Conservation (phyloP, 2,888 invertebrate genomes). For the Dryocosmus kuriphilus region DNA sequence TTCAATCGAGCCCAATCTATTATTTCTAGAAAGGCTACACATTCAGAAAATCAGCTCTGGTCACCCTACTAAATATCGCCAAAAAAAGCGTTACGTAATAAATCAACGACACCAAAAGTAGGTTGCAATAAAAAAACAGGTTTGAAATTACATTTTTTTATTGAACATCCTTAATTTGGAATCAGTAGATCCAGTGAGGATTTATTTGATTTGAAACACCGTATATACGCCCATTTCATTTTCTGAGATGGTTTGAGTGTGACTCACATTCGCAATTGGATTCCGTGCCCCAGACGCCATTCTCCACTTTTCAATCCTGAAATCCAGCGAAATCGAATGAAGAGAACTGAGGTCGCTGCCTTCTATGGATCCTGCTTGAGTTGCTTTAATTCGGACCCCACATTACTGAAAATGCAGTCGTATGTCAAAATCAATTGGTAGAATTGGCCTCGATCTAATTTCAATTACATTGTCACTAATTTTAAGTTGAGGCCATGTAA, state of each 20-base stretch:
- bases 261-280: constrained; percentile 28
- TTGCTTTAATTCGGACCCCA: constrained; percentile 5
- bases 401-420: background rate
- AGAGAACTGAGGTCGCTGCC: background rate
- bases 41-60: too few relatives aligned
- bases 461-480: too few relatives aligned
- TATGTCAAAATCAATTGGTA: constrained; percentile 32
- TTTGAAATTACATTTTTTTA: too few relatives aligned
- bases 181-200: background rate
- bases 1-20: too few relatives aligned
- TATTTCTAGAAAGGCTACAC: too few relatives aligned
- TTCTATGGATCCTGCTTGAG: background rate
- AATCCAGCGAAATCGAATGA: constrained; percentile 14
- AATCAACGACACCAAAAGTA: too few relatives aligned
- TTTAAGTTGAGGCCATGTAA: too few relatives aligned
- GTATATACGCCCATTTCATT: background rate
- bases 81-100: too few relatives aligned
- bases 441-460: constrained; percentile 14
- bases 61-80: too few relatives aligned
- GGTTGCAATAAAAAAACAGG: too few relatives aligned
- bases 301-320: constrained; percentile 24
- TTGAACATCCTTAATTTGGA: too few relatives aligned
- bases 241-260: background rate
- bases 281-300: constrained; percentile 22
- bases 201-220: background rate